A percentile compares a stretch with the other conserved stretches of the same genome.
These are phyloP conservation scores for Uria aalge DNA, from an alignment of 2,113 vertebrate species.

Conservation along the genomic window DNA sequence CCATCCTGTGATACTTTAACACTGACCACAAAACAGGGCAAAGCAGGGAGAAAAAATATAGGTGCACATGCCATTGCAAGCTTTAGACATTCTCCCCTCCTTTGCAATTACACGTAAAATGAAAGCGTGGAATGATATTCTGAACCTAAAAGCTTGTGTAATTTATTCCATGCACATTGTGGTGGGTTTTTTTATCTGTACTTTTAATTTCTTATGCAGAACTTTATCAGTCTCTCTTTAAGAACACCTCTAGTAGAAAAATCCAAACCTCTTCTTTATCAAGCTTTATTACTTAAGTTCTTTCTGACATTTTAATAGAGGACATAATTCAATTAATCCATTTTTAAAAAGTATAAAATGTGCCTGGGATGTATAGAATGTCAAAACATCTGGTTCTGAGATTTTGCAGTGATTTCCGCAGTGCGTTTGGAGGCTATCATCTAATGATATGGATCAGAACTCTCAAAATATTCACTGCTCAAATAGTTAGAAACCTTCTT, in stretches of 20 bases:
- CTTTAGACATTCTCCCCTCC: neutral
- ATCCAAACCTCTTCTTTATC: neutral
- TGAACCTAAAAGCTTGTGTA: neutral
- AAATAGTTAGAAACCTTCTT: neutral
- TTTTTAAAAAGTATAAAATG: neutral
- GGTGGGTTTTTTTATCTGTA: neutral
- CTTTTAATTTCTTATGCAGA: neutral
- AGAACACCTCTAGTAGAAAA: neutral
- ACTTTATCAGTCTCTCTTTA: neutral
- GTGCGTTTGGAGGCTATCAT: neutral
- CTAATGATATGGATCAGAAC: slow-evolving; percentile 1
- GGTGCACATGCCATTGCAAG: neutral
- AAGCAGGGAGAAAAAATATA: neutral
- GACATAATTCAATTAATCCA: neutral
- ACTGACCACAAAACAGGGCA: neutral
- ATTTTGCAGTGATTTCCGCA: neutral
- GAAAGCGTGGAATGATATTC: neutral
- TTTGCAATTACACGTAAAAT: neutral
- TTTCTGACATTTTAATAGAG: neutral
- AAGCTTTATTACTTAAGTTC: neutral
- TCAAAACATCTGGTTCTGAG: neutral
- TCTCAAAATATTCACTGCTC: neutral
- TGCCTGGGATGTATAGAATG: neutral
- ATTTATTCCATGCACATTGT: neutral
- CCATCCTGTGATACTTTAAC: neutral